Base-by-base conservation (phyloP, 2,797 vertebrate species). In the Cyclopterus lumpus region DNA sequence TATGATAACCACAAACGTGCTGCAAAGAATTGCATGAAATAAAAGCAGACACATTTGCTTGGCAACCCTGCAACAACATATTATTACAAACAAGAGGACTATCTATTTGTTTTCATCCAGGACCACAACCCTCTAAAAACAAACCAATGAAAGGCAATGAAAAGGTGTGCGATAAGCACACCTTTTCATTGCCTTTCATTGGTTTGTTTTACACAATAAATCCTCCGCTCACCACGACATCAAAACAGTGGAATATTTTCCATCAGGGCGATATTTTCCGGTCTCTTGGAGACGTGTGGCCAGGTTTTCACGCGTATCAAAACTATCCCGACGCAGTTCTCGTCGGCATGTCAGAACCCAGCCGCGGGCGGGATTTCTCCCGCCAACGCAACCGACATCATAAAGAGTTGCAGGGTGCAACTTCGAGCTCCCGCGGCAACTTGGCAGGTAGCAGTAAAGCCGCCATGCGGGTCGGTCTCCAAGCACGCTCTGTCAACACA, bases 401-500 rank as follows among this genome's bases (percentile, higher is more conserved):
- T 67, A 62, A 75, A 86, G 15, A 81, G 80, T 86, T 85, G 69
- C 78, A 70, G 71, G 80, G 66, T 64, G 70, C 71, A 71, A 80
- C 83, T 62, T 62, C 70, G 44, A 72, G 69, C 74, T 79, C 51
- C 53, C 46, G 49, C 71, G 59, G 83, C 61, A 77, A 73, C 77
- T 89, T 89, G 90, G 88, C 86, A 85, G 54, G 55, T 22, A 75
- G 71, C 57, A 72, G 68, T 46, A 34, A 77, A 63, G 48, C 69
- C 65, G 76, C 78, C 80, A 90, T 83, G 81, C 79, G 81, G 89
- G 86, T 75, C 59, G 54, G 71, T n/a, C 80, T 84, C 66, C 64
- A 71, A 75, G 79, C 67, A 40, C n/a, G 49, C 77, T 86, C 90
- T 83, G 81, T 89, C 90, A 90, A 71, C 87, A 80, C 80, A 14